Conservation (phyloP, 2,888 invertebrate species). For the Campoplex nolae region DNA sequence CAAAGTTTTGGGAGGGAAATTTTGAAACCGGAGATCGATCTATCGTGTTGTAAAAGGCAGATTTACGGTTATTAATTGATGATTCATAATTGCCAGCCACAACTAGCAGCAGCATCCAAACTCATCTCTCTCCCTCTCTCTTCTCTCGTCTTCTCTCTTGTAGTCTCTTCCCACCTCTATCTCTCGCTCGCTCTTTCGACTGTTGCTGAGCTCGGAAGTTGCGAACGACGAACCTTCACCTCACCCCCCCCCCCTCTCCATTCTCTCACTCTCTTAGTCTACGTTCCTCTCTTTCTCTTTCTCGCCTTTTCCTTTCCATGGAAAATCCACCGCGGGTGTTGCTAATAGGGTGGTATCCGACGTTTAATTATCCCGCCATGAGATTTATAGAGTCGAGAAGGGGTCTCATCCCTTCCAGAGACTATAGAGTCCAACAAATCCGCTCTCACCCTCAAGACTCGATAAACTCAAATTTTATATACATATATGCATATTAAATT, state of each 20-base stretch:
- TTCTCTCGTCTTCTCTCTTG: not conserved
- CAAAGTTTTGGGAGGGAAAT: constrained; percentile 3
- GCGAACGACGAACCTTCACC: constrained; percentile 47
- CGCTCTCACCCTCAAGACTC: constrained; percentile 21
- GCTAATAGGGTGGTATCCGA: constrained; percentile 79
- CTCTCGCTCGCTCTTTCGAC: constrained; percentile 43
- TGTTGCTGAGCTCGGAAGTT: constrained; percentile 72
- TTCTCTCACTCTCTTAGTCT: constrained; percentile 34
- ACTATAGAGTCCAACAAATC: constrained; percentile 39
- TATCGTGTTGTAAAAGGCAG: constrained; percentile 43
- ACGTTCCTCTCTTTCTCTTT: constrained; percentile 32
- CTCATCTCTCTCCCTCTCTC: constrained; percentile 22
- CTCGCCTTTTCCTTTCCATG: constrained; percentile 40
- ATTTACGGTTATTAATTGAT: constrained; percentile 79
- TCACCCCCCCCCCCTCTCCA: not conserved
- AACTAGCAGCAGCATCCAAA: constrained; percentile 34
- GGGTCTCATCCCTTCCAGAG: constrained; percentile 48
- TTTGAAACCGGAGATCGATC: constrained; percentile 1
- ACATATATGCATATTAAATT: not conserved
- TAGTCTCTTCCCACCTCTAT: not conserved
- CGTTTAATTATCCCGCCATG: constrained; percentile 78
- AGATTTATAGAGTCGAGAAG: constrained; percentile 75
- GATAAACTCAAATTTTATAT: constrained; percentile 36
- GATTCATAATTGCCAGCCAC: constrained; percentile 78
- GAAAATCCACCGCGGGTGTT: constrained; percentile 63